These are phyloP conservation scores for Pocillopora grandis DNA, from an alignment of 92 coral and sea anemone species.

Conservation along the genomic window DNA sequence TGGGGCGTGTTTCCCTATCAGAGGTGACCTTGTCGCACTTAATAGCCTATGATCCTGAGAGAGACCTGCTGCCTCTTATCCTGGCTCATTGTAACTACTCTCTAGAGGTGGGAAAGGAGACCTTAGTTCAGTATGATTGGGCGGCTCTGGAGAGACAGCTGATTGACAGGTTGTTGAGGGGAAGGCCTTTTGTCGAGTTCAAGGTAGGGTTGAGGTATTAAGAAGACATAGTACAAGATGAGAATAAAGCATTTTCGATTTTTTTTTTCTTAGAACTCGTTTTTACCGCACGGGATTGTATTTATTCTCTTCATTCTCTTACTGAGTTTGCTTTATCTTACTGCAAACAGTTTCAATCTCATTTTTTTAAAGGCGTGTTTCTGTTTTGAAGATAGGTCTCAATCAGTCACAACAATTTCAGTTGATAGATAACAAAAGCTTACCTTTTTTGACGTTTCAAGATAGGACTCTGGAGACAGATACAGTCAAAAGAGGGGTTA, in stretches of 20 bases:
- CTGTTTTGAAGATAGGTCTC: too few relatives aligned
- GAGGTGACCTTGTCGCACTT: slow-evolving; percentile 75
- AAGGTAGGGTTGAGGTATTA: slow-evolving; percentile 45
- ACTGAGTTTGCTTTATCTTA: too few relatives aligned
- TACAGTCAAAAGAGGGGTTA: too few relatives aligned
- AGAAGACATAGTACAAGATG: background rate
- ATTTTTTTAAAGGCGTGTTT: too few relatives aligned
- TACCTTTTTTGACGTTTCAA: too few relatives aligned
- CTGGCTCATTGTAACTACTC: slow-evolving; percentile 87
- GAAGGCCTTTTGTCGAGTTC: slow-evolving; percentile 63
- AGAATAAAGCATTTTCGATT: background rate
- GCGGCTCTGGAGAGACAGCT: slow-evolving; percentile 76
- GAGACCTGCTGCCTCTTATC: slow-evolving; percentile 73
- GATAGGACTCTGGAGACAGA: too few relatives aligned
- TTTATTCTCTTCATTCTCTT: too few relatives aligned
- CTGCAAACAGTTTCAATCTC: too few relatives aligned
- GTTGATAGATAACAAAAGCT: too few relatives aligned
- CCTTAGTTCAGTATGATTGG: slow-evolving; percentile 85
- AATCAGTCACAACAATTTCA: too few relatives aligned
- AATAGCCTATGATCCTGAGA: slow-evolving; percentile 76
- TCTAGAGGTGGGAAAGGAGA: slow-evolving; percentile 79
- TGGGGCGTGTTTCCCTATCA: slow-evolving; percentile 50
- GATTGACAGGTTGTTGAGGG: slow-evolving; percentile 80
- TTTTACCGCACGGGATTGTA: background rate
- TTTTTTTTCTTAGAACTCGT: background rate